Evolutionary conservation across 2,797 vertebrate genomes (phyloP).

Genomic region (Sebastes kiyomatsui): DNA sequence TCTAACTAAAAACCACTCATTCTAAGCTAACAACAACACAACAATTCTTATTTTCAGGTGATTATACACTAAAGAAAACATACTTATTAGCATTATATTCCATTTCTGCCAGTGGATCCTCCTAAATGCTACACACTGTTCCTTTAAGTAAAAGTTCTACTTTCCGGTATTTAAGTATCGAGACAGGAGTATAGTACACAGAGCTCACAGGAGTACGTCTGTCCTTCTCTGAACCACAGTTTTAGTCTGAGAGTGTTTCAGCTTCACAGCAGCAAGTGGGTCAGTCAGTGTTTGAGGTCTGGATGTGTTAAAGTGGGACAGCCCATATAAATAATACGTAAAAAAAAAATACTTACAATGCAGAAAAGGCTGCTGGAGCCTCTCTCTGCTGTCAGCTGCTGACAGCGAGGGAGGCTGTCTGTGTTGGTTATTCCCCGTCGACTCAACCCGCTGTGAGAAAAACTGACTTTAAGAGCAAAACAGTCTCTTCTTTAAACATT

Average conservation of each 20-base stretch:
- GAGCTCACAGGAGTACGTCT: background rate
- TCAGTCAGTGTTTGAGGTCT: constrained; percentile 33
- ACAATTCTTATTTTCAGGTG: no score
- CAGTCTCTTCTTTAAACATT: background rate
- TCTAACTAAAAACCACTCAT: no score
- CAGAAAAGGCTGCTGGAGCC: constrained; percentile 36
- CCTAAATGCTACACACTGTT: no score
- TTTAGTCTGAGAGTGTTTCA: background rate
- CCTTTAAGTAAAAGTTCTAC: no score
- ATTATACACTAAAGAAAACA: no score
- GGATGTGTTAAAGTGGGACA: constrained; percentile 42
- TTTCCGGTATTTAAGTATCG: background rate
- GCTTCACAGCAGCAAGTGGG: constrained; percentile 37
- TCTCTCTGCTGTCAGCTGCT: constrained; percentile 22
- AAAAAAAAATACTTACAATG: constrained; percentile 33
- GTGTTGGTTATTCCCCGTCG: constrained; percentile 14
- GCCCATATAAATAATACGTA: constrained; percentile 36
- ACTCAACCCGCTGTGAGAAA: background rate
- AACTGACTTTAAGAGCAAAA: background rate
- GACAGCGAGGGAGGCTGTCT: background rate
- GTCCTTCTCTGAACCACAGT: background rate
- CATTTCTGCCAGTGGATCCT: no score
- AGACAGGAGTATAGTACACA: background rate
- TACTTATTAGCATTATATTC: no score
- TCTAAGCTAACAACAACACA: no score